Evolutionary conservation across 2,797 vertebrate genomes (phyloP).

Genomic region (Peromyscus aztecus): DNA sequence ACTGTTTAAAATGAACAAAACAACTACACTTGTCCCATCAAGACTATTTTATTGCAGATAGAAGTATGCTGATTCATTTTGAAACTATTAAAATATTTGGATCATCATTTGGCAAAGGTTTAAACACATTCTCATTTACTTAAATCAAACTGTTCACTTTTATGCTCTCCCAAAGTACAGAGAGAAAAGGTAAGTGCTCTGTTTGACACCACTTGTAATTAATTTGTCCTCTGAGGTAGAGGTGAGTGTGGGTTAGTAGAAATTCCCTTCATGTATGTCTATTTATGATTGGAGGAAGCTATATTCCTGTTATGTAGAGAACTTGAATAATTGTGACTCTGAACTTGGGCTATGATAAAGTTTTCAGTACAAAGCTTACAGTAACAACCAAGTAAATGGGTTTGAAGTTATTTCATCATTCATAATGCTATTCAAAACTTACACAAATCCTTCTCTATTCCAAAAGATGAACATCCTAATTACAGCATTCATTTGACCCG

Average conservation of each 20-base stretch:
- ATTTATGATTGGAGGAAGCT: conserved; percentile 51
- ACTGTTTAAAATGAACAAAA: neutral
- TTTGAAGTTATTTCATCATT: conserved; percentile 49
- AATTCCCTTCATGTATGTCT: conserved; percentile 71
- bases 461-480: conserved; percentile 64
- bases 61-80: conserved; percentile 28
- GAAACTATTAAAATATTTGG: conserved; percentile 34
- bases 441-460: conserved; percentile 62
- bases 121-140: conserved; percentile 43
- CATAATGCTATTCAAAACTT: conserved; percentile 4
- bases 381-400: neutral
- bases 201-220: conserved; percentile 60
- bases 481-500: conserved; percentile 59
- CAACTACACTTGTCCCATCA: neutral
- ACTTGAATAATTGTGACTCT: conserved; percentile 75
- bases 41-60: conserved; percentile 17
- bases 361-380: conserved; percentile 62
- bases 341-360: conserved; percentile 42
- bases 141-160: conserved; percentile 35
- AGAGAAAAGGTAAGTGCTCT: conserved; percentile 52
- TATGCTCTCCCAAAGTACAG: neutral
- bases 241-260: conserved; percentile 66
- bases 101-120: conserved; percentile 2
- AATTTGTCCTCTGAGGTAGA: conserved; percentile 33
- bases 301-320: conserved; percentile 59